Evolutionary conservation across 2,797 vertebrate genomes (phyloP).

Genomic region (Mormyrops boulengeri): DNA sequence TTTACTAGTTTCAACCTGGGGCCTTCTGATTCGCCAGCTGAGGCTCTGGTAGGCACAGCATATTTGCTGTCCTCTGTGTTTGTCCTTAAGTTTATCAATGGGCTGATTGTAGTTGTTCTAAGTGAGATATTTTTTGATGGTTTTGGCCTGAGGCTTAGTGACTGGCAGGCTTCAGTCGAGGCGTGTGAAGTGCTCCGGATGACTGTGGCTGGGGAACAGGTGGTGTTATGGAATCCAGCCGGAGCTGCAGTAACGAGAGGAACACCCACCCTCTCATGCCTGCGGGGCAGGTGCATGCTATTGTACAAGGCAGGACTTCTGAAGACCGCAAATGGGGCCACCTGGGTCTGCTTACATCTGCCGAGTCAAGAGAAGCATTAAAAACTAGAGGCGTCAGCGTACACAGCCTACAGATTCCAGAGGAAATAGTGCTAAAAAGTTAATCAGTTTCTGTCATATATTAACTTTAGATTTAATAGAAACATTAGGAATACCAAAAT

Average conservation of each 20-base stretch:
- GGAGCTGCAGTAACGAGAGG: constrained; percentile 21
- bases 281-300: constrained; percentile 20
- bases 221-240: background rate
- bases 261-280: constrained; percentile 24
- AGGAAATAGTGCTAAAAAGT: background rate
- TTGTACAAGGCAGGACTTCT: constrained; percentile 59
- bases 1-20: rapidly evolving
- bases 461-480: background rate
- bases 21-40: background rate
- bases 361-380: background rate
- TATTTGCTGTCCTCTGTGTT: background rate
- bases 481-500: background rate
- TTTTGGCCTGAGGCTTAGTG: background rate
- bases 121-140: background rate
- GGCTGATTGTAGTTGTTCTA: background rate
- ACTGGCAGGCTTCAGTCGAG: background rate
- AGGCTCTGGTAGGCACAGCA: background rate
- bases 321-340: constrained; percentile 63
- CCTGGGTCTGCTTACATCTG: constrained; percentile 67
- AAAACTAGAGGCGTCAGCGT: background rate
- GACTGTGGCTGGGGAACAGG: background rate
- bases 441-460: background rate
- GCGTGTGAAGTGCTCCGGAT: background rate
- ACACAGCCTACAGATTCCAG: background rate
- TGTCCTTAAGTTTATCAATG: background rate